Evolutionary conservation across 2,888 invertebrate species (phyloP).

Genomic region (Drosophila aldrichi): DNA sequence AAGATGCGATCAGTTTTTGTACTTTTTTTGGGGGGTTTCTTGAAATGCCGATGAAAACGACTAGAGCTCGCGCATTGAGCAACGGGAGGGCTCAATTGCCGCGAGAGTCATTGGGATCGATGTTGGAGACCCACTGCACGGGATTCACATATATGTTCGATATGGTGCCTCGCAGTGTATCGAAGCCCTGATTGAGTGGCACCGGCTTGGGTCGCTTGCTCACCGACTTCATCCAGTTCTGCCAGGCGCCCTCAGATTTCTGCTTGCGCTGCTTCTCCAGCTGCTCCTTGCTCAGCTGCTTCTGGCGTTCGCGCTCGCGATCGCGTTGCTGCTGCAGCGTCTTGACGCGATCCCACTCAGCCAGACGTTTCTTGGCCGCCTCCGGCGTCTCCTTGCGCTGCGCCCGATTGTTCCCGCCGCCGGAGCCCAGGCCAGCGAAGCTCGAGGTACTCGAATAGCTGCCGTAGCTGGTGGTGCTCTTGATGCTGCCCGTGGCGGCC

Average conservation of each 20-base stretch:
- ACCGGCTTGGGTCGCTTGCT: constrained; percentile 83
- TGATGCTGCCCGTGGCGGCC: background rate
- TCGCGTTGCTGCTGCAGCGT: constrained; percentile 45
- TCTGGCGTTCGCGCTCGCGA: constrained; percentile 32
- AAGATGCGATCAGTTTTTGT: constrained; percentile 18
- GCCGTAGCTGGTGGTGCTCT: constrained; percentile 9
- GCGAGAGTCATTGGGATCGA: constrained; percentile 58
- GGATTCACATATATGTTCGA: constrained; percentile 84
- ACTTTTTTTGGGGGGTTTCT: constrained; percentile 35
- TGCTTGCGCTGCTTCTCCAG: constrained; percentile 66
- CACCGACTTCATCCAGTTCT: constrained; percentile 82
- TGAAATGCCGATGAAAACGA: constrained; percentile 26
- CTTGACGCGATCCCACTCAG: constrained; percentile 59
- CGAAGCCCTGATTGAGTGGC: constrained; percentile 83
- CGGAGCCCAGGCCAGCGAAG: background rate
- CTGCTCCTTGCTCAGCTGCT: constrained; percentile 64
- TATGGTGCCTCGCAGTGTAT: constrained; percentile 83
- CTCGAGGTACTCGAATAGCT: constrained; percentile 13
- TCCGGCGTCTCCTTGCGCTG: constrained; percentile 33
- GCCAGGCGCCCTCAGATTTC: constrained; percentile 77
- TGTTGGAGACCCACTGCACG: constrained; percentile 81
- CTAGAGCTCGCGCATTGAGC: background rate
- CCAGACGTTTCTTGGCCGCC: constrained; percentile 33
- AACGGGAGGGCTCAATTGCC: constrained; percentile 28
- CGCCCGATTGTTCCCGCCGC: constrained; percentile 2